Evolutionary conservation across 1,140 invertebrate genomes (phyloP).

Genomic region (Luehdorfia chinensis): DNA sequence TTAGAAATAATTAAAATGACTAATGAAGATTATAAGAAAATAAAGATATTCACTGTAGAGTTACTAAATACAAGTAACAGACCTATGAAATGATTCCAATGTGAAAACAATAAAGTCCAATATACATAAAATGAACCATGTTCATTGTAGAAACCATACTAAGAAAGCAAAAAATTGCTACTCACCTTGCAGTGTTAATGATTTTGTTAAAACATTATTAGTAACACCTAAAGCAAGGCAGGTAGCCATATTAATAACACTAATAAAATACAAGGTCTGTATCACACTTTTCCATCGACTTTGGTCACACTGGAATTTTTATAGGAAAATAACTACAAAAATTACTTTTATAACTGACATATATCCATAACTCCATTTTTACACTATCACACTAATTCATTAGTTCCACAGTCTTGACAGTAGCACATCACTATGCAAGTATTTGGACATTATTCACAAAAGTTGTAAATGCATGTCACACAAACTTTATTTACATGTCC

Average conservation of each 20-base stretch:
- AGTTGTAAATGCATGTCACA: slow-evolving; percentile 15
- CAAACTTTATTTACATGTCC: slow-evolving; percentile 9
- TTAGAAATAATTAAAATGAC: slow-evolving; percentile 9
- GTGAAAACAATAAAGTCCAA: neutral
- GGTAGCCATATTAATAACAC: slow-evolving; percentile 5
- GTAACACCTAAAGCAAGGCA: slow-evolving; percentile 3
- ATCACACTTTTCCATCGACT: neutral
- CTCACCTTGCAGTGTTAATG: too few relatives aligned
- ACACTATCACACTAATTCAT: slow-evolving; percentile 13
- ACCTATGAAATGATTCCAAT: neutral
- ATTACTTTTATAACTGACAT: slow-evolving; percentile 4
- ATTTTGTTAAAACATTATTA: too few relatives aligned
- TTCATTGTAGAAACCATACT: slow-evolving; percentile 3
- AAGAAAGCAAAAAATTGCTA: neutral
- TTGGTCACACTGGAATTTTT: slow-evolving; percentile 4
- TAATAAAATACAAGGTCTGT: slow-evolving; percentile 5
- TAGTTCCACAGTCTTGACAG: slow-evolving; percentile 10
- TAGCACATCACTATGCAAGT: slow-evolving; percentile 9
- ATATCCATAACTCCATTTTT: neutral
- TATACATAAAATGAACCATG: slow-evolving; percentile 12
- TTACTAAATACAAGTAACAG: neutral
- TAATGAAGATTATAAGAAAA: slow-evolving; percentile 3
- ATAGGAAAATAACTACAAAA: slow-evolving; percentile 16
- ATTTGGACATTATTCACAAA: slow-evolving; percentile 16
- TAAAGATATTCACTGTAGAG: neutral